Conservation (phyloP, 2,797 vertebrate genomes). For the Remorina albescens region DNA sequence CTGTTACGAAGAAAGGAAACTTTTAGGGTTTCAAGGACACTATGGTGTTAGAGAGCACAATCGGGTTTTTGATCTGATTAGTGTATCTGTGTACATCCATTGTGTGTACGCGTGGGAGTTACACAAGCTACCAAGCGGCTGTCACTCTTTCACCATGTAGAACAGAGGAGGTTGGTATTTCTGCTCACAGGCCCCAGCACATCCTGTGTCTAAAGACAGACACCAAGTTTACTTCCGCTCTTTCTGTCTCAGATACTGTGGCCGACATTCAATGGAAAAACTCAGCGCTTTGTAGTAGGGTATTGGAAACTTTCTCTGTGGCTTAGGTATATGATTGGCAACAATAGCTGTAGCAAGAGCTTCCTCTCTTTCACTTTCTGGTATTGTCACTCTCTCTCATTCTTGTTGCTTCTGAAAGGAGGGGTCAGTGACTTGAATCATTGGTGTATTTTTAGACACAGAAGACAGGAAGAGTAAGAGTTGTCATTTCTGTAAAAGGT, state of each 20-base stretch:
- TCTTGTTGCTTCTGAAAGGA: conserved; percentile 58
- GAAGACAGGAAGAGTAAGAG: conserved; percentile 77
- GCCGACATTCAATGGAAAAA: conserved; percentile 83
- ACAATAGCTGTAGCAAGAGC: conserved; percentile 75
- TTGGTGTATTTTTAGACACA: conserved; percentile 83
- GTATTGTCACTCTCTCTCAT: conserved; percentile 45
- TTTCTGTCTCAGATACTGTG: conserved; percentile 67
- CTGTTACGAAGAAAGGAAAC: not conserved
- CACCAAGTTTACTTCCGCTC: conserved; percentile 76
- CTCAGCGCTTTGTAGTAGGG: conserved; percentile 76
- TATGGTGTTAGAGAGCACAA: conserved; percentile 13
- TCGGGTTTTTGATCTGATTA: conserved; percentile 34
- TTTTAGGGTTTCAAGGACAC: not conserved
- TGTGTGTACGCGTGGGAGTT: conserved; percentile 67
- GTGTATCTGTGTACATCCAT: conserved; percentile 39
- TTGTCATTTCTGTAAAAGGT: conserved; percentile 66
- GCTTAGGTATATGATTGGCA: conserved; percentile 72
- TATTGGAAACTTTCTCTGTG: conserved; percentile 87
- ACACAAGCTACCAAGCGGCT: conserved; percentile 65
- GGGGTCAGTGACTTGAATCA: conserved; percentile 72
- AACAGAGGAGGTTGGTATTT: conserved; percentile 73
- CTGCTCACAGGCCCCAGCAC: conserved; percentile 78
- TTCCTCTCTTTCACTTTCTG: conserved; percentile 70
- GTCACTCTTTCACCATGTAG: conserved; percentile 77
- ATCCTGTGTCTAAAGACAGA: conserved; percentile 86